phyloP scores from a whole-genome alignment of 2,888 invertebrate species.

The Pomacea canaliculata region DNA sequence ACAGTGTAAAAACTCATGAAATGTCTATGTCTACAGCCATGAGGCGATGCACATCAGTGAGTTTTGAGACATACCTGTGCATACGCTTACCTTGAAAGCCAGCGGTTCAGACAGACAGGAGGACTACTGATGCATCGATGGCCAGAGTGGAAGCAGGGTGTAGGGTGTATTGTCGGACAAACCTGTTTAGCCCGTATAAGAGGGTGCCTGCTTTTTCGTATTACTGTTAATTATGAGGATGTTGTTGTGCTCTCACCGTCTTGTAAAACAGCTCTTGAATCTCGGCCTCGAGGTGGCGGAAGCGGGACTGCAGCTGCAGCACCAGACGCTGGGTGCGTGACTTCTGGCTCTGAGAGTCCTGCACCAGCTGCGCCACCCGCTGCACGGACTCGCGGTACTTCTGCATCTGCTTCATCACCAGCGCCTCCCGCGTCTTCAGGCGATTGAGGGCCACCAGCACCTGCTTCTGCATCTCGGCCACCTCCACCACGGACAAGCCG shows the following conservation, averaged over 20 bases:
- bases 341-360: background rate
- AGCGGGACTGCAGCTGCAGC: constrained; percentile 9
- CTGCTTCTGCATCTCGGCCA: constrained; percentile 31
- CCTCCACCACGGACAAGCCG: constrained; percentile 27
- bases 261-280: constrained; percentile 15
- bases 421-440: constrained; percentile 25
- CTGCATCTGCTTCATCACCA: constrained; percentile 24
- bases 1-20: too few species aligned
- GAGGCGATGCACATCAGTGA: too few species aligned
- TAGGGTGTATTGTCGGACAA: too few species aligned
- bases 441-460: constrained; percentile 29
- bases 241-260: constrained; percentile 1
- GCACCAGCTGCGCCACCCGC: constrained; percentile 15
- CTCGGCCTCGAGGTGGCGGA: constrained; percentile 6
- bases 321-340: constrained; percentile 6
- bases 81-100: too few species aligned
- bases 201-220: too few species aligned
- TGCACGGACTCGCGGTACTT: constrained; percentile 24
- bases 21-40: too few species aligned
- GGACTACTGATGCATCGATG: too few species aligned
- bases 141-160: too few species aligned
- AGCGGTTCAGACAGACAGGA: too few species aligned
- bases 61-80: too few species aligned
- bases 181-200: too few species aligned
- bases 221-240: too few species aligned